A percentile compares a stretch with the other conserved stretches of the same genome.
Evolutionary conservation across 1,140 invertebrate genomes (phyloP).

Genomic region (Galleria mellonella): DNA sequence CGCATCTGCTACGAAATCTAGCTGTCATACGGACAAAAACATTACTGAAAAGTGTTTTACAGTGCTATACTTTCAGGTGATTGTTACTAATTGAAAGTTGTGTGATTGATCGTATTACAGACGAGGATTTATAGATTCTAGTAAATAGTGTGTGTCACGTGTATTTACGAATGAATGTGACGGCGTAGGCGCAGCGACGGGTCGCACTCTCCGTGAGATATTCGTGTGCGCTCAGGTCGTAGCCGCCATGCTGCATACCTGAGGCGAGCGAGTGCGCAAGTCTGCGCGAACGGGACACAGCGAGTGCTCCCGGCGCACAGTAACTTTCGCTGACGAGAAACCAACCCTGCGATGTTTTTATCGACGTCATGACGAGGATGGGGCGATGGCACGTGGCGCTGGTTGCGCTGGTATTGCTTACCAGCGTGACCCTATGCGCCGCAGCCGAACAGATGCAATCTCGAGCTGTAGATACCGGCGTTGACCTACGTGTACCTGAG

Average conservation of each 20-base stretch:
- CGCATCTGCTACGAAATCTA: conserved; percentile 18
- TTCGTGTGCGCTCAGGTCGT: conserved; percentile 65
- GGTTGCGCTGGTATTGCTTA: conserved; percentile 59
- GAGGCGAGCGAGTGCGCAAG: conserved; percentile 56
- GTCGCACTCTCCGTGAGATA: conserved; percentile 69
- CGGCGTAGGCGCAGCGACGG: conserved; percentile 64
- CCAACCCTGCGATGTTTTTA: conserved; percentile 50
- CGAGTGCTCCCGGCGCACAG: conserved; percentile 35
- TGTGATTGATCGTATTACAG: conserved; percentile 7
- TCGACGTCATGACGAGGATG: conserved; percentile 60
- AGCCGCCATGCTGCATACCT: conserved; percentile 72
- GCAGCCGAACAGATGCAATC: conserved; percentile 85
- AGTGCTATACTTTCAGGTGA: conserved; percentile 26
- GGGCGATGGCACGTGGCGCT: conserved; percentile 69
- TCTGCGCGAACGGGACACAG: conserved; percentile 68
- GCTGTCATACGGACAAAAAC: conserved; percentile 38
- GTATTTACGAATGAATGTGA: conserved; percentile 69
- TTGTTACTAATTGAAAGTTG: conserved; percentile 16
- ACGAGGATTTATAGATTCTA: conserved; percentile 28
- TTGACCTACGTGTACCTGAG: conserved; percentile 89
- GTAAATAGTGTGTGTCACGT: conserved; percentile 64
- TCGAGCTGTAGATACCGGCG: conserved; percentile 88
- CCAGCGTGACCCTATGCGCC: conserved; percentile 44
- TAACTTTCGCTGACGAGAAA: conserved; percentile 46
- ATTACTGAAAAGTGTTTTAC: conserved; percentile 45